Evolutionary conservation across 2,113 vertebrate species (phyloP), one percentile per base, ranked within the genome.

Genomic region (Coryphaenoides rupestris): DNA sequence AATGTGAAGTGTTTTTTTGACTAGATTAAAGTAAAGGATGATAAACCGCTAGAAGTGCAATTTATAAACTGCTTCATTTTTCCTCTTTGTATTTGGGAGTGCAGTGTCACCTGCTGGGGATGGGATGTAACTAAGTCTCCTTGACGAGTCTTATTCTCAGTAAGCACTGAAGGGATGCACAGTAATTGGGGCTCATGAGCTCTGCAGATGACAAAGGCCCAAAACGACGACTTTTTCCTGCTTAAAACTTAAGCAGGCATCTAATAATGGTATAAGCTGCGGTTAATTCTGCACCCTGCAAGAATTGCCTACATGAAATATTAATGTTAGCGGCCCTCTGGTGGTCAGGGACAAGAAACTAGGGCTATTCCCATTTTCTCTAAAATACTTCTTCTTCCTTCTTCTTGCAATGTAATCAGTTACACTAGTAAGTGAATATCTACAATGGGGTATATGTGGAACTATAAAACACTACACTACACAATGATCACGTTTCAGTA

Each of bases 101-200:
- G 17, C 16, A 50, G 47, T 16, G n/a, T 16, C 47, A n/a, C 16
- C 47, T 50, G 33, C 33, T 40, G 33, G 33, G 2, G 33, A 40
- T 40, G 6, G 4, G 3, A 95, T 95, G 93, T 95, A 93, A 93
- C 92, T 93, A 91, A 90, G 92, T 91, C 65, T 74, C 62, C 91
- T 93, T 92, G 93, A 91, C 93, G 92, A 93, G 93, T 92, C 94
- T 78, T 75, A 92, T 92, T 94, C 94, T 93, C 92, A 94, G 92
- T 94, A 92, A 94, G 91, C 94, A 94, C 92, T 93, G 93, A 94
- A 93, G 92, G 92, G 96, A 95, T 96, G 96, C 96, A 93, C 90
- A 93, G 93, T 93, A 90, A 94, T 92, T n/a, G 2, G 33, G 33
- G 13, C 33, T 40, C 13, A 40, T 40, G 33, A 40, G 73, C 77